Evolutionary conservation across 1,140 invertebrate species (phyloP), one percentile per base, ranked within the genome.

Genomic region (Diorhabda carinulata): DNA sequence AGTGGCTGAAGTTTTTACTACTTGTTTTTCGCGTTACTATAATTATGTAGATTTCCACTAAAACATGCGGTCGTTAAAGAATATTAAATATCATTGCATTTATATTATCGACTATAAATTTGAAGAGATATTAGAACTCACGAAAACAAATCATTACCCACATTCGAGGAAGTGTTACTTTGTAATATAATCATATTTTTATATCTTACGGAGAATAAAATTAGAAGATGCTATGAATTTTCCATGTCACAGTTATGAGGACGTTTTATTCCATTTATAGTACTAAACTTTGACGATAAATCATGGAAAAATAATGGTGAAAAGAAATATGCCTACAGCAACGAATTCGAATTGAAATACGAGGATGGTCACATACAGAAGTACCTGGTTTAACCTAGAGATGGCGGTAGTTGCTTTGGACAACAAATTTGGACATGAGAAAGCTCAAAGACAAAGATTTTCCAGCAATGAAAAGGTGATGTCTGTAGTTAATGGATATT

Each of bases 1-100:
- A 79, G 77, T 79, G 75, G 77, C 76, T 77, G 74, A 79, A 80
- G 78, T 80, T 80, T 79, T 80, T 79, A 79, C 73, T 74, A 67
- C 77, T 79, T 79, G 76, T 76, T 78, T 79, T 77, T 77, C 73
- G 67, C 72, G 68, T 67, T 70, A 70, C 69, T 74, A 69, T 76
- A 79, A 78, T 79, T 78, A 78, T 78, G 78, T 75, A 79, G 73
- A 79, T 79, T 79, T 76, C 72, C 72, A 70, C 74, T 77, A 45
- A 61, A 44, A 44, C 43, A 67, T 67, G 65, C 47, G 63, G 63
- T 64, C 44, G 25, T 45, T 6, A 6, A 56, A 64, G 44, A 57
- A 64, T 64, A 57, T 64, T 56, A 64, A 64, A 64, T 64, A 64
- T 57, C 63, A 64, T 64, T 42, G n/a, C 5, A 44, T 57, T 40